Evolutionary conservation across 2,888 invertebrate genomes (phyloP), one percentile per base, ranked within the genome.

Genomic region (Apocheima hispidaria): DNA sequence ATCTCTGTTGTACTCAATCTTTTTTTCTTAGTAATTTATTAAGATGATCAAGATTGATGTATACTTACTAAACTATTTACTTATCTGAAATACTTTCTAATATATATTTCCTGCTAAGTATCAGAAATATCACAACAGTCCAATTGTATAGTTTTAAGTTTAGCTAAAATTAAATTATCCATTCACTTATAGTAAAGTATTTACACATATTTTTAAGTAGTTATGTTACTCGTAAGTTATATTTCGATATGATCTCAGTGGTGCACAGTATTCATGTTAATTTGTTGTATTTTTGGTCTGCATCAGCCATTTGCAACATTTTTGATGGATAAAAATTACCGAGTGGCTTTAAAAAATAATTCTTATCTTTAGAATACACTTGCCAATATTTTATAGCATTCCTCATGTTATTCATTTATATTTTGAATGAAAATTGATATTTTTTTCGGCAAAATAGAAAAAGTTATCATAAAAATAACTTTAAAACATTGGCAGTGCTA

Each of bases 181-280:
- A 53, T 43, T 23, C 43, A 23, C 53, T 2, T 43, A 43, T 33
- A 41, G 10, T 41, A 44, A 43, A 1, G n/a, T 41, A 14, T 18
- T 5, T 41, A 30, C 40, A 35, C 10, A 14, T 49, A 40, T 26
- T 35, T 23, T 9, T 23, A 23, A 16, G 20, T 35, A 44, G 43
- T 20, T 57, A 41, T 41, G 21, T 41, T 44, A 44, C 26, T 44
- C 10, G 28, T 44, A 63, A 43, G 20, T 49, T 57, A 35, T 57
- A 14, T 62, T 73, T 72, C 75, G 71, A 77, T 79, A 80, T 87
- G 88, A 88, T 88, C 88, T 89, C 88, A 86, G 72, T 74, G 79
- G 80, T 88, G 84, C 84, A 79, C 84, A 86, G 87, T 88, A 87
- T 86, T 88, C 76, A 33, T 41, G 26, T 69, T 71, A 63, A 66